A percentile compares a stretch with the other conserved stretches of the same genome.
phyloP scores from a whole-genome alignment of 1,140 invertebrate species.

The Penaeus vannamei region DNA sequence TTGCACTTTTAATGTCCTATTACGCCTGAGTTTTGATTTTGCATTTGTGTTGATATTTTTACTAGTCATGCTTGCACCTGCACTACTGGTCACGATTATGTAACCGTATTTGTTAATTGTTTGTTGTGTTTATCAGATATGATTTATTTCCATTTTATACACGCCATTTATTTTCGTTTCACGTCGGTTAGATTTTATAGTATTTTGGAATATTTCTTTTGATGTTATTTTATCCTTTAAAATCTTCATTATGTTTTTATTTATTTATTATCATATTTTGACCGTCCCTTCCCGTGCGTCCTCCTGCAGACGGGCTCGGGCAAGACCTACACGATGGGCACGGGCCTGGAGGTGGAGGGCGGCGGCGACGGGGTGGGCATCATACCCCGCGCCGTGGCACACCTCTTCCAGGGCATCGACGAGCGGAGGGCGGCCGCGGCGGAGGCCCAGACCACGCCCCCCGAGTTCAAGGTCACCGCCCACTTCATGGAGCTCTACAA shows the following conservation, averaged over 20 bases:
- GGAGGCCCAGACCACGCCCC: conserved; percentile 78
- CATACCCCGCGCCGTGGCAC: conserved; percentile 92
- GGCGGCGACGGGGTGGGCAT: conserved; percentile 84
- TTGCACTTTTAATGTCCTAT: background rate
- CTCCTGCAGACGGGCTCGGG: conserved; percentile 88
- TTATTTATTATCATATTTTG: background rate
- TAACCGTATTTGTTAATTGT: no score
- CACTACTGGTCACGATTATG: background rate
- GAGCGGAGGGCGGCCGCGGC: conserved; percentile 77
- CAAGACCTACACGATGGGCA: conserved; percentile 99
- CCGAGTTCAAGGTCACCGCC: conserved; percentile 83
- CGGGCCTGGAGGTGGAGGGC: conserved; percentile 87
- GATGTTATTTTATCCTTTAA: background rate
- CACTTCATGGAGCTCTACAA: conserved; percentile 96
- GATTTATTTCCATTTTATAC: no score
- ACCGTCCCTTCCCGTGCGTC: background rate
- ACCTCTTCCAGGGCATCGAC: conserved; percentile 89
- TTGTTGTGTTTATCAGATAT: no score
- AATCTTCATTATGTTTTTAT: background rate
- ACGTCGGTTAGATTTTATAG: no score
- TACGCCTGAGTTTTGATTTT: background rate
- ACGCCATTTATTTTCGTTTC: background rate
- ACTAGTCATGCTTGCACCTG: no score
- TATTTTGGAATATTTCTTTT: no score
- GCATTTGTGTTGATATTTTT: no score